Evolutionary conservation across 2,888 invertebrate genomes (phyloP).

Genomic region (Hermodice carunculata): DNA sequence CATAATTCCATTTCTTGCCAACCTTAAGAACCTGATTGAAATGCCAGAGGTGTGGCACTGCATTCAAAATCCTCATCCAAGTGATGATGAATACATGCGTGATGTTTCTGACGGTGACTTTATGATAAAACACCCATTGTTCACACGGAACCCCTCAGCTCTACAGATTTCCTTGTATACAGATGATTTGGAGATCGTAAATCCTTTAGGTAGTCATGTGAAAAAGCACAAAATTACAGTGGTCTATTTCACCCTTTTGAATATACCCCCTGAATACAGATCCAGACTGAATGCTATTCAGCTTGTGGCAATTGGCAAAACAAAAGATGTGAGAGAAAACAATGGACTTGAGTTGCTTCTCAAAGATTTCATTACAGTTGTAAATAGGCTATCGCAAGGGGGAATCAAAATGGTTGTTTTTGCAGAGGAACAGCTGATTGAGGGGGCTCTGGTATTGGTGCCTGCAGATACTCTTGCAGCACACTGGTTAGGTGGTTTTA

Average conservation of each 20-base stretch:
- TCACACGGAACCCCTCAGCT: background rate
- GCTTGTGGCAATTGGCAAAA: constrained; percentile 16
- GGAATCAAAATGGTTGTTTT: background rate
- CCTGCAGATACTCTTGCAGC: constrained; percentile 27
- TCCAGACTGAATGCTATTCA: constrained; percentile 27
- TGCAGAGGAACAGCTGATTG: constrained; percentile 8
- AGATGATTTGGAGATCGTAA: constrained; percentile 15
- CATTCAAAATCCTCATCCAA: background rate
- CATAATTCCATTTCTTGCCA: constrained; percentile 1
- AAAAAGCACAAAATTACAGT: constrained; percentile 27
- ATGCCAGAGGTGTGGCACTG: constrained; percentile 7
- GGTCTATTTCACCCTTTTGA: constrained; percentile 27
- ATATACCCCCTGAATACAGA: constrained; percentile 24
- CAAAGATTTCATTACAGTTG: background rate
- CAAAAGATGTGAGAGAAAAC: constrained; percentile 9
- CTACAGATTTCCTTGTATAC: constrained; percentile 9
- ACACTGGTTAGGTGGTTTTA: constrained; percentile 25
- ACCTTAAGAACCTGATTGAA: background rate
- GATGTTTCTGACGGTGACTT: constrained; percentile 16
- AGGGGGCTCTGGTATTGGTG: constrained; percentile 23
- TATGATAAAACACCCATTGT: constrained; percentile 3
- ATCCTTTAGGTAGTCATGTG: constrained; percentile 10
- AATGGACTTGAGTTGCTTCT: background rate
- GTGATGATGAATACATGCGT: background rate
- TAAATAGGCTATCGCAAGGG: background rate